These are phyloP conservation scores for Physocephala rufipes DNA, from an alignment of 2,888 invertebrate genomes.

Conservation along the genomic window DNA sequence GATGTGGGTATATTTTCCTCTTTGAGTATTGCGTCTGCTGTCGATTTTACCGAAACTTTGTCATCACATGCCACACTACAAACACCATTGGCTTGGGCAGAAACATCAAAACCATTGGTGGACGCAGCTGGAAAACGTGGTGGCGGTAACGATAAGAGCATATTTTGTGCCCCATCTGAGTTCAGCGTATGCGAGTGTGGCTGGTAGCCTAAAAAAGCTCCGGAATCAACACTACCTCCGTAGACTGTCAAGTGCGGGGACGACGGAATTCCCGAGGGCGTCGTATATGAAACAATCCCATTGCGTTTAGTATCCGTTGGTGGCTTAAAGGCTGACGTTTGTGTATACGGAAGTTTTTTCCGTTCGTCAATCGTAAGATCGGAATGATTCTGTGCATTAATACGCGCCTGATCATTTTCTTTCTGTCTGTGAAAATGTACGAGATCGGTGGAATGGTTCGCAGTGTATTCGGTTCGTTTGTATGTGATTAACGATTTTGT, in stretches of 20 bases:
- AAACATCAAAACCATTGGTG: conserved; percentile 28
- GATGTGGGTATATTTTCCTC: conserved; percentile 35
- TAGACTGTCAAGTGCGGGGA: conserved; percentile 40
- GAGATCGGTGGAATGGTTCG: conserved; percentile 61
- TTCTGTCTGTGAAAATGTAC: conserved; percentile 66
- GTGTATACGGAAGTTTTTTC: conserved; percentile 70
- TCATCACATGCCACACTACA: conserved; percentile 33
- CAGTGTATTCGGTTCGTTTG: conserved; percentile 26
- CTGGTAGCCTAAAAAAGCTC: conserved; percentile 54
- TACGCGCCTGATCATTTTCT: conserved; percentile 64
- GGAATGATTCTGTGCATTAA: conserved; percentile 56
- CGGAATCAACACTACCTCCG: conserved; percentile 35
- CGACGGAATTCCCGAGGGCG: not conserved
- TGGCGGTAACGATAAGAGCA: conserved; percentile 36
- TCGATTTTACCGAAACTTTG: conserved; percentile 34
- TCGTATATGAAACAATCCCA: conserved; percentile 54
- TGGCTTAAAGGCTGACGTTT: conserved; percentile 83
- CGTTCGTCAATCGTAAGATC: conserved; percentile 41
- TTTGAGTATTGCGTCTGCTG: conserved; percentile 18
- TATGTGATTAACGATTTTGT: conserved; percentile 36
- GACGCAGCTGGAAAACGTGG: conserved; percentile 27
- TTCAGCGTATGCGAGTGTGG: conserved; percentile 39
- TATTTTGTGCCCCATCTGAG: conserved; percentile 27
- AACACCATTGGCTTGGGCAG: conserved; percentile 31
- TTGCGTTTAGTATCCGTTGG: conserved; percentile 73